These are phyloP conservation scores for Babyrousa celebensis DNA, from an alignment of 2,797 vertebrate genomes.

Conservation along the genomic window DNA sequence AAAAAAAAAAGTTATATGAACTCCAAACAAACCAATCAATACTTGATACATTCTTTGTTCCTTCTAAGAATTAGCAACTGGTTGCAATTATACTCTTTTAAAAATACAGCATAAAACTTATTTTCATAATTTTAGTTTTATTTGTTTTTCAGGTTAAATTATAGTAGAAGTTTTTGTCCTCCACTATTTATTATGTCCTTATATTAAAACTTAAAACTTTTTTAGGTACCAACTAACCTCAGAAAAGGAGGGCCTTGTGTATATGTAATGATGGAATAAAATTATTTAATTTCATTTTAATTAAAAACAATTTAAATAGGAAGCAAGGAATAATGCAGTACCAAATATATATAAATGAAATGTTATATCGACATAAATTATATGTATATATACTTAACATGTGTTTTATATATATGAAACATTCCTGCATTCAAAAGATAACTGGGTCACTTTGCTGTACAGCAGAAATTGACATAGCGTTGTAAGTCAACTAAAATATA, in stretches of 20 bases:
- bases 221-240: not conserved
- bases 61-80: slow-evolving; percentile 36
- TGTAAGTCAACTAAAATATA: too few species aligned
- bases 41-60: slow-evolving; percentile 50
- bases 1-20: slow-evolving; percentile 43
- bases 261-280: slow-evolving; percentile 32
- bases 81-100: not conserved
- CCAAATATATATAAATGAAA: slow-evolving; percentile 43
- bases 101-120: slow-evolving; percentile 42
- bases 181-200: not conserved
- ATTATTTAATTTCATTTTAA: slow-evolving; percentile 64
- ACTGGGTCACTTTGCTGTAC: too few species aligned
- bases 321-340: not conserved
- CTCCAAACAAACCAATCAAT: not conserved
- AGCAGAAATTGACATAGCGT: too few species aligned
- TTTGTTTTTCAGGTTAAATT: slow-evolving; percentile 61
- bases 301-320: slow-evolving; percentile 49
- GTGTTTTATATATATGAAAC: not conserved
- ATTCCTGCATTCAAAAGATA: slow-evolving; percentile 37
- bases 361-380: not conserved
- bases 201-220: slow-evolving; percentile 61
- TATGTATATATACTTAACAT: not conserved
- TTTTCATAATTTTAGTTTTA: slow-evolving; percentile 53
- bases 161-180: not conserved
- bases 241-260: not conserved